These are phyloP conservation scores for Triplophysa siluroides DNA, from an alignment of 2,113 vertebrate species.

Conservation along the genomic window DNA sequence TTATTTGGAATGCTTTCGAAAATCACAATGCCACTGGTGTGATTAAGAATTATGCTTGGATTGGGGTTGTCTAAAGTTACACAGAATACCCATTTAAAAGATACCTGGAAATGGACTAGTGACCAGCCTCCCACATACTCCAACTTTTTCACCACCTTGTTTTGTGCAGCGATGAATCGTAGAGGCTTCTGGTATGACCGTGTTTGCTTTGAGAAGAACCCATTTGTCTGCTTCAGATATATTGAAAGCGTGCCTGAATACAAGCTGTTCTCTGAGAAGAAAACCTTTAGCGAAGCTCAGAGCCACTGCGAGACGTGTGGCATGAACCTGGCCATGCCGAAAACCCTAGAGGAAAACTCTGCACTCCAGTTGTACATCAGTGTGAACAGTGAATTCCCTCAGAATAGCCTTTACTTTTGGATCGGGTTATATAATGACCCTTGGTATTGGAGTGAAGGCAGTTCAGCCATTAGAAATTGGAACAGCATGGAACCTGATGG, in stretches of 20 bases:
- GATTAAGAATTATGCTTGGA: neutral
- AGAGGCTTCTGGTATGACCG: slow-evolving; percentile 15
- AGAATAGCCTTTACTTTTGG: slow-evolving; percentile 10
- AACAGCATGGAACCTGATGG: neutral
- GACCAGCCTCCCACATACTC: neutral
- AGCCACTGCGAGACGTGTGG: neutral
- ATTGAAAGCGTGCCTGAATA: neutral
- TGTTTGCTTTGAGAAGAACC: slow-evolving; percentile 3
- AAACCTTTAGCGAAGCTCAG: neutral
- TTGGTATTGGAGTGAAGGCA: neutral
- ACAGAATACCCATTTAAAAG: neutral
- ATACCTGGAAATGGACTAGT: slow-evolving; percentile 4
- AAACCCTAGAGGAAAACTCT: neutral
- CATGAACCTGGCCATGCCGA: neutral
- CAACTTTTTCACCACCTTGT: neutral
- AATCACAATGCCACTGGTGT: neutral
- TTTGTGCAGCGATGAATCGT: slow-evolving; percentile 5
- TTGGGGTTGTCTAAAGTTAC: slow-evolving; percentile 16
- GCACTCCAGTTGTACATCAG: neutral
- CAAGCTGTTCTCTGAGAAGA: neutral
- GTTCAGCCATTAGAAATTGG: neutral
- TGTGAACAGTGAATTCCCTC: too few relatives aligned
- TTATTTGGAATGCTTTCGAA: neutral
- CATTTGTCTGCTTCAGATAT: neutral
- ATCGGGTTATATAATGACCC: slow-evolving; percentile 9